phyloP scores from a whole-genome alignment of 2,797 vertebrate genomes.

The Brachyrhaphis roseni region DNA sequence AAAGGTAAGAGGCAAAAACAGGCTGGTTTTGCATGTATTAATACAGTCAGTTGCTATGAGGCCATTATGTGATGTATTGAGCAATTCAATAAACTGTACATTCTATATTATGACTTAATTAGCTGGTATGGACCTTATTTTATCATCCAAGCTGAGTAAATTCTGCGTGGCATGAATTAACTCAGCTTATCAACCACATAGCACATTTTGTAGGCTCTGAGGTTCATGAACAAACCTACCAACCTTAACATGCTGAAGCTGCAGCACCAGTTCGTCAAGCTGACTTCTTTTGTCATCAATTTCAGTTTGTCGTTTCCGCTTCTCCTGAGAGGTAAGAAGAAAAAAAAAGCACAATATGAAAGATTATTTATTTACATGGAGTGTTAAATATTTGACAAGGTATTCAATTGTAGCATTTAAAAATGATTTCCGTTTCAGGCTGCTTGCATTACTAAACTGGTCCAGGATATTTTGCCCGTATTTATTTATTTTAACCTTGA shows the following conservation, averaged over 20 bases:
- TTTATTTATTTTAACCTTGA: background rate
- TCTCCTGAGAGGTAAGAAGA: constrained; percentile 82
- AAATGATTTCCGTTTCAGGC: background rate
- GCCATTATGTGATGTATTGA: background rate
- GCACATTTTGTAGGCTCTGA: background rate
- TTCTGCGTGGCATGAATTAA: background rate
- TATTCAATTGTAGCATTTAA: background rate
- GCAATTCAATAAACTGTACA: background rate
- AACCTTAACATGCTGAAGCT: constrained; percentile 98
- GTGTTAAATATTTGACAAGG: background rate
- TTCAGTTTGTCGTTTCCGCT: constrained; percentile 95
- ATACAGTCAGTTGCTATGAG: background rate
- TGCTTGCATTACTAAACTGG: background rate
- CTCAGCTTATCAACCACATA: background rate
- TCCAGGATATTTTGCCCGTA: background rate
- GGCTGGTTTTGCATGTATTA: background rate
- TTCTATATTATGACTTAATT: background rate
- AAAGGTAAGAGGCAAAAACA: background rate
- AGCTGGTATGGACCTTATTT: background rate
- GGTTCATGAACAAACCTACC: constrained; percentile 28
- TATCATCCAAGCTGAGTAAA: background rate
- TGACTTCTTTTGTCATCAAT: constrained; percentile 95
- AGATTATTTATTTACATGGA: background rate
- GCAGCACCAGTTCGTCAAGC: constrained; percentile 94
- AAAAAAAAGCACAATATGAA: background rate